These are phyloP conservation scores for Megaustenia siamemsis DNA, from an alignment of 2,888 invertebrate species.

Conservation along the genomic window DNA sequence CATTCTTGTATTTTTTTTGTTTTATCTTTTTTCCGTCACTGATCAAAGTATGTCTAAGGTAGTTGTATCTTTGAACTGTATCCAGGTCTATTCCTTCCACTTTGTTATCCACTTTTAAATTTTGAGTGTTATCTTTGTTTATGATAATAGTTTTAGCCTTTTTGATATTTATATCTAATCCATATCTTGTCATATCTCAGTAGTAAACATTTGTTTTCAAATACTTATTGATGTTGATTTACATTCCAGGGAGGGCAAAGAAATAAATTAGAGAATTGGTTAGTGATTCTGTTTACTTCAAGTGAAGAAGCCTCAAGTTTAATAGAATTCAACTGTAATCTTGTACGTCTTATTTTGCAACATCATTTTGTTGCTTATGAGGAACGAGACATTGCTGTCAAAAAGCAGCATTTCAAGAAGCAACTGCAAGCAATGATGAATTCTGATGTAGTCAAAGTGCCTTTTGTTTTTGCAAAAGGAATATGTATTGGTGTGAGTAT, in stretches of 20 bases:
- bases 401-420: not conserved
- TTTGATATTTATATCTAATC: too few species aligned
- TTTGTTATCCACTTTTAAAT: too few species aligned
- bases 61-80: too few species aligned
- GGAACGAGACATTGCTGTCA: constrained; percentile 43
- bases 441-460: not conserved
- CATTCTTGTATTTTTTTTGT: too few species aligned
- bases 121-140: too few species aligned
- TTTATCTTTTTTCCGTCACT: too few species aligned
- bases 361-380: constrained; percentile 45
- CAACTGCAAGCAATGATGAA: not conserved
- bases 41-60: too few species aligned
- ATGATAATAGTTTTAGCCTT: too few species aligned
- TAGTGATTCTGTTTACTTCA: constrained; percentile 43
- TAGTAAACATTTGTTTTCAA: not conserved
- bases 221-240: not conserved
- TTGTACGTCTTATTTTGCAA: constrained; percentile 37
- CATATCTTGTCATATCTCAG: too few species aligned
- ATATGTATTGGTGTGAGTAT: constrained; percentile 44
- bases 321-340: constrained; percentile 35
- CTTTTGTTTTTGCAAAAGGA: constrained; percentile 33
- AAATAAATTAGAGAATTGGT: constrained; percentile 32
- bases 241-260: not conserved
- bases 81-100: too few species aligned
- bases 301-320: constrained; percentile 29